Conservation (phyloP, 2,888 invertebrate species). For the Proisotoma minuta region DNA sequence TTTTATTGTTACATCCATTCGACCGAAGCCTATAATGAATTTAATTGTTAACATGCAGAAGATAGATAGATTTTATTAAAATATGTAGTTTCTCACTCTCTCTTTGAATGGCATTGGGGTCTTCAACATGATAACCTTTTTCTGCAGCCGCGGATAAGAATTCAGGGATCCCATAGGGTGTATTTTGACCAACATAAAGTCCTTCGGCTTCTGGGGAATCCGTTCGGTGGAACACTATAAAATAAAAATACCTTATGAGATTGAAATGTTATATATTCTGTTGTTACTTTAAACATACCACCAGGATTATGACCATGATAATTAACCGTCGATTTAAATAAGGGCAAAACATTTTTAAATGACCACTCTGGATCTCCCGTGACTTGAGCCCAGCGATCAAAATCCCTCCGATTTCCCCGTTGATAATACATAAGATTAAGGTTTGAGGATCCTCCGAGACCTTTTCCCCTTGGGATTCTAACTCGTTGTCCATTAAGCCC, state of each 20-base stretch:
- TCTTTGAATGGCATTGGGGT: not conserved
- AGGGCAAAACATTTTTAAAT: slow-evolving; percentile 31
- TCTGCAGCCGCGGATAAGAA: not conserved
- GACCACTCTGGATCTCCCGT: slow-evolving; percentile 35
- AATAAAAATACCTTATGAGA: no score
- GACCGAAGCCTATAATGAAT: slow-evolving; percentile 27
- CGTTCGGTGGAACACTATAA: not conserved
- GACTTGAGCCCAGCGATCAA: slow-evolving; percentile 26
- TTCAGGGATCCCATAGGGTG: not conserved
- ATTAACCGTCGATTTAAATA: slow-evolving; percentile 38
- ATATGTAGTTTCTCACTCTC: not conserved
- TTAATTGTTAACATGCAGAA: no score
- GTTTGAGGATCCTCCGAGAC: slow-evolving; percentile 35
- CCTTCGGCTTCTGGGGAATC: not conserved
- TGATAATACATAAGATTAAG: slow-evolving; percentile 39
- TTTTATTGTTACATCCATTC: slow-evolving; percentile 37
- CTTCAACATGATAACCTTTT: not conserved
- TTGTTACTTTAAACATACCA: no score
- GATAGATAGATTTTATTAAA: not conserved
- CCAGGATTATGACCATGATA: slow-evolving; percentile 37
- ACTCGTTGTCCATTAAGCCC: not conserved
- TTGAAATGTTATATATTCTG: no score
- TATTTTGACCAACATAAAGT: not conserved
- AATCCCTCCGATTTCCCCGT: slow-evolving; percentile 32
- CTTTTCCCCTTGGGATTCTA: slow-evolving; percentile 25